phyloP scores from a whole-genome alignment of 2,113 vertebrate genomes.

The Stictonetta naevosa region DNA sequence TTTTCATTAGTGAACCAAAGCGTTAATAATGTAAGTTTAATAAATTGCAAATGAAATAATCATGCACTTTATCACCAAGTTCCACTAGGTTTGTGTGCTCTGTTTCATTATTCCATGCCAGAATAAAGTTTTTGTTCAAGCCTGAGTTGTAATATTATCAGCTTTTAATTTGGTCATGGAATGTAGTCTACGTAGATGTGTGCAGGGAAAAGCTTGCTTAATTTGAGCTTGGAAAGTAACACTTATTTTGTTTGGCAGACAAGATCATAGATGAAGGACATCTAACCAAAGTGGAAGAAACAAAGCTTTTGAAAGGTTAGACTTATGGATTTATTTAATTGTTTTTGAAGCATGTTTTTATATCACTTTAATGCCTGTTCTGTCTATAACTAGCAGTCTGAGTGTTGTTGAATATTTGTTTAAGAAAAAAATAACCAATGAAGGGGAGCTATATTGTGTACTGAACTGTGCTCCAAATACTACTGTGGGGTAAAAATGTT shows the following conservation, averaged over 20 bases:
- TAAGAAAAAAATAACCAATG: not conserved
- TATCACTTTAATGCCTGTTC: constrained; percentile 41
- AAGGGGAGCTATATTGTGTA: not conserved
- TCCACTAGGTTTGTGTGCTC: not conserved
- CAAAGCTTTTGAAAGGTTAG: constrained; percentile 86
- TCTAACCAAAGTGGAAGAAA: constrained; percentile 85
- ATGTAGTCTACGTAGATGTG: constrained; percentile 71
- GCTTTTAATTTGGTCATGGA: constrained; percentile 88
- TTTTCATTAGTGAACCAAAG: constrained; percentile 19
- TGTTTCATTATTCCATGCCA: constrained; percentile 33
- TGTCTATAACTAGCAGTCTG: not conserved
- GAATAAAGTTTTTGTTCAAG: constrained; percentile 70
- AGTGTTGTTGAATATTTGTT: not conserved
- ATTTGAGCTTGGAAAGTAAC: constrained; percentile 77
- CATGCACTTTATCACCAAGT: not conserved
- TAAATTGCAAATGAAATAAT: constrained; percentile 12
- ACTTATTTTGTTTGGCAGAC: constrained; percentile 85
- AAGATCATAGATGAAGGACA: constrained; percentile 86
- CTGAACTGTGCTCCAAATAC: not conserved
- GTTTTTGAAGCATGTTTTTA: constrained; percentile 48
- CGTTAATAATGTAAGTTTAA: constrained; percentile 11
- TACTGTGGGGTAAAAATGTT: not conserved
- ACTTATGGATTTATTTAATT: constrained; percentile 60
- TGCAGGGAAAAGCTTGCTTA: constrained; percentile 70
- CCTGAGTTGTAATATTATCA: constrained; percentile 73